These are phyloP conservation scores for Dromius quadrimaculatus DNA, from an alignment of 2,888 invertebrate species.

Conservation along the genomic window DNA sequence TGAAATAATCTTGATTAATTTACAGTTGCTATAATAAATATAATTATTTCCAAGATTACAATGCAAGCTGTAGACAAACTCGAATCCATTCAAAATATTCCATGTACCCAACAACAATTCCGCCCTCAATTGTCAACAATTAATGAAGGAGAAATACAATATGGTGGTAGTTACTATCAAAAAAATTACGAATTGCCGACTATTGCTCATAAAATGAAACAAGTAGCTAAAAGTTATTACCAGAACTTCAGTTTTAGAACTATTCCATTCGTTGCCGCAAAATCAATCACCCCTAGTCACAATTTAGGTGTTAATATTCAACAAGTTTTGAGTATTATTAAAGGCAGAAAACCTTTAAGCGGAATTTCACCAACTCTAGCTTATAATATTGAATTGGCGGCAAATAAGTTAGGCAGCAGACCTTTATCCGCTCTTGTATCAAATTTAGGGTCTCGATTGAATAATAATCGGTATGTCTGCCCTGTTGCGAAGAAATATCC, in stretches of 20 bases:
- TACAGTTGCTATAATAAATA: no score
- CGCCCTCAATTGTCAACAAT: constrained; percentile 54
- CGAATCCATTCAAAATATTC: neutral
- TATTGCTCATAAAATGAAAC: constrained; percentile 76
- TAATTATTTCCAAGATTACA: no score
- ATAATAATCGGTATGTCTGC: constrained; percentile 57
- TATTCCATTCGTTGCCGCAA: constrained; percentile 74
- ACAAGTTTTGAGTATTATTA: constrained; percentile 68
- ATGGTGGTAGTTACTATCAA: constrained; percentile 54
- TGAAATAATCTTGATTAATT: no score
- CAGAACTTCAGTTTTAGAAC: constrained; percentile 66
- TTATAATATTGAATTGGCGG: constrained; percentile 65
- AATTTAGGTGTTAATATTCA: constrained; percentile 76
- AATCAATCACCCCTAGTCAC: constrained; percentile 74
- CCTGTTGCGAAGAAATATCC: constrained; percentile 60
- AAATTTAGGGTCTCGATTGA: constrained; percentile 61
- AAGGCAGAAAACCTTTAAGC: constrained; percentile 61
- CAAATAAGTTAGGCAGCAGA: constrained; percentile 61
- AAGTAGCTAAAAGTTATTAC: constrained; percentile 70
- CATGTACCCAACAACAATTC: neutral
- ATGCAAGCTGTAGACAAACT: neutral
- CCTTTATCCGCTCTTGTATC: constrained; percentile 62
- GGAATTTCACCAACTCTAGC: constrained; percentile 66
- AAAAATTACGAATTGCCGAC: constrained; percentile 73
- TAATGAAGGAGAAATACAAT: constrained; percentile 53